Conservation (phyloP, 2,888 invertebrate species). For the Pyrrhosoma nymphula region DNA sequence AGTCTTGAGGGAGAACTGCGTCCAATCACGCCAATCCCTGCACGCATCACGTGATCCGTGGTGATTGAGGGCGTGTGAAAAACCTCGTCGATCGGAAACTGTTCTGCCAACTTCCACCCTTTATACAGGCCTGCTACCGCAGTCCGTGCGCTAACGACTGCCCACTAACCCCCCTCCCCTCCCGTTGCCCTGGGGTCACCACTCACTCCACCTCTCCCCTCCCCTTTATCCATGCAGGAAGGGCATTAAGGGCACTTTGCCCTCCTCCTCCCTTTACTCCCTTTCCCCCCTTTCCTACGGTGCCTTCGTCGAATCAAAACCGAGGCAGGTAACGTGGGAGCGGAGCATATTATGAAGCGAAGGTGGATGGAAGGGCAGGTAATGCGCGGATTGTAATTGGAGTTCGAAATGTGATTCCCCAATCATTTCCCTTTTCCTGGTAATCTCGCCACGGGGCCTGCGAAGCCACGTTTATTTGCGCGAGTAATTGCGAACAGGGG, state of each 20-base stretch:
- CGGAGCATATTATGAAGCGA: slow-evolving; percentile 28
- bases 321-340: slow-evolving; percentile 36
- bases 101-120: slow-evolving; percentile 19
- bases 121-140: neutral
- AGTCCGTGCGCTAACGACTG: slow-evolving; percentile 51
- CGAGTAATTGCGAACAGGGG: neutral
- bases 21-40: slow-evolving; percentile 54
- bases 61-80: slow-evolving; percentile 66
- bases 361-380: neutral
- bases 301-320: neutral
- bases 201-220: neutral
- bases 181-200: neutral
- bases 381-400: slow-evolving; percentile 35
- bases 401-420: slow-evolving; percentile 47
- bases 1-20: slow-evolving; percentile 24
- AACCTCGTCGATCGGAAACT: neutral
- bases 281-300: neutral
- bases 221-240: neutral
- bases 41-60: slow-evolving; percentile 53
- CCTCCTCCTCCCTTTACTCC: neutral
- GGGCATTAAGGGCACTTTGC: neutral
- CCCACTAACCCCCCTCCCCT: neutral
- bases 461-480: slow-evolving; percentile 26
- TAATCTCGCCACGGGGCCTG: neutral
- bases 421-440: neutral